phyloP scores from a whole-genome alignment of 2,113 vertebrate species.

The Spheniscus mendiculus region DNA sequence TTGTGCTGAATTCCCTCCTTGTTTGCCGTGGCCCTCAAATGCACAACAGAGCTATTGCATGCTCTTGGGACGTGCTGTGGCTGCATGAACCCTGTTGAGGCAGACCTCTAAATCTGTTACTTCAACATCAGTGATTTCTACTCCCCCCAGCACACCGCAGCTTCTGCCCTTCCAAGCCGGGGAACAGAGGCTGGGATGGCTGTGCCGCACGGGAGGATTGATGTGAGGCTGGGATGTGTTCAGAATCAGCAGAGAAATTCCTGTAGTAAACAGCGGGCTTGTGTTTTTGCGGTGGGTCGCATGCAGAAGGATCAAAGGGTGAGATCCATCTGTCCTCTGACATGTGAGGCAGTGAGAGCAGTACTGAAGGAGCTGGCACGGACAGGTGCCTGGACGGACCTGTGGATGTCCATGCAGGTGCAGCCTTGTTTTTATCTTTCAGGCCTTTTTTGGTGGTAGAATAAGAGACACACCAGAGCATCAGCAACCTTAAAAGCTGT shows the following conservation, averaged over 20 bases:
- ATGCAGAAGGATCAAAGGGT: background rate
- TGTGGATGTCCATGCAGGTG: background rate
- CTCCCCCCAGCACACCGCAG: rapidly evolving
- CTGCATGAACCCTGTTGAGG: background rate
- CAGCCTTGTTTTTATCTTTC: background rate
- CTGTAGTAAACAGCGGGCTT: background rate
- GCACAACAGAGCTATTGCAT: background rate
- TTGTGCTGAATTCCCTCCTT: background rate
- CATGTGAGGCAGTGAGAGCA: background rate
- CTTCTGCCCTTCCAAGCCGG: background rate
- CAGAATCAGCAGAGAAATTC: background rate
- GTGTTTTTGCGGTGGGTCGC: background rate
- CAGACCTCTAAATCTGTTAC: background rate
- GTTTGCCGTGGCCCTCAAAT: background rate
- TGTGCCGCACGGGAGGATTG: rapidly evolving
- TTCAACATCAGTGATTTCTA: background rate
- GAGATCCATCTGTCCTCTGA: background rate
- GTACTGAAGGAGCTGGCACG: background rate
- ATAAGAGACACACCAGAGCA: background rate
- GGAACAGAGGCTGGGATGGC: background rate
- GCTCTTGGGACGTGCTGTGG: background rate
- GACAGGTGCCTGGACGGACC: background rate
- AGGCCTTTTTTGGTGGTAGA: background rate
- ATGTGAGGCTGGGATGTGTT: background rate
- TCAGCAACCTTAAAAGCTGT: background rate